A percentile compares a stretch with the other conserved stretches of the same genome.
These are phyloP conservation scores for Dendrocincla fuliginosa DNA, from an alignment of 2,797 vertebrate genomes.

Conservation along the genomic window DNA sequence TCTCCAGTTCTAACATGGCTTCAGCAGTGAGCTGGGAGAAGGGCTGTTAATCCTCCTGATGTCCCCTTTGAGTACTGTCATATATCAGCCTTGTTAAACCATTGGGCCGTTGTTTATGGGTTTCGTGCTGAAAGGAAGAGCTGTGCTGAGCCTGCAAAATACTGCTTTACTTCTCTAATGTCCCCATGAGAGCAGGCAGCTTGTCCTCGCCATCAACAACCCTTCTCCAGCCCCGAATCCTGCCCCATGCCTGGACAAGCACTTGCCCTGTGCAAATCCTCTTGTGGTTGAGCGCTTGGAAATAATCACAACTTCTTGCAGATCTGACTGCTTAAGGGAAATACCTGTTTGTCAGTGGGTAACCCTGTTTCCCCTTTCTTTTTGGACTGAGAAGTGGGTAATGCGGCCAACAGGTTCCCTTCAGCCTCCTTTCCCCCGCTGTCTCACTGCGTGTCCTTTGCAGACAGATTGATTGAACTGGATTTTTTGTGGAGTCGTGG, in stretches of 20 bases:
- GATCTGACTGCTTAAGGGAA: neutral
- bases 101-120: neutral
- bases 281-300: rapidly evolving
- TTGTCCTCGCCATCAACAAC: neutral
- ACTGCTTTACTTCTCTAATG: neutral
- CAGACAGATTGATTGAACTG: neutral
- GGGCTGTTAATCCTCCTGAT: constrained; percentile 46
- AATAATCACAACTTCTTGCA: neutral
- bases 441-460: neutral
- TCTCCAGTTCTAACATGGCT: neutral
- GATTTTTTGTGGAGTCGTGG: neutral
- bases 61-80: neutral
- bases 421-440: neutral
- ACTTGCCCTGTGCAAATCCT: rapidly evolving
- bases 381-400: neutral
- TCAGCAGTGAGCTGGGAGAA: neutral
- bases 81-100: constrained; percentile 64
- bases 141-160: constrained; percentile 6
- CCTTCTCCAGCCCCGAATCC: neutral
- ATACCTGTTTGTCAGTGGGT: rapidly evolving
- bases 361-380: neutral
- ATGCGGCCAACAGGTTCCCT: neutral
- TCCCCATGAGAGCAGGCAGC: neutral
- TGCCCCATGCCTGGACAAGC: rapidly evolving
- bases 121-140: neutral